Evolutionary conservation across 2,113 vertebrate genomes (phyloP).

Genomic region (Pongo pygmaeus): DNA sequence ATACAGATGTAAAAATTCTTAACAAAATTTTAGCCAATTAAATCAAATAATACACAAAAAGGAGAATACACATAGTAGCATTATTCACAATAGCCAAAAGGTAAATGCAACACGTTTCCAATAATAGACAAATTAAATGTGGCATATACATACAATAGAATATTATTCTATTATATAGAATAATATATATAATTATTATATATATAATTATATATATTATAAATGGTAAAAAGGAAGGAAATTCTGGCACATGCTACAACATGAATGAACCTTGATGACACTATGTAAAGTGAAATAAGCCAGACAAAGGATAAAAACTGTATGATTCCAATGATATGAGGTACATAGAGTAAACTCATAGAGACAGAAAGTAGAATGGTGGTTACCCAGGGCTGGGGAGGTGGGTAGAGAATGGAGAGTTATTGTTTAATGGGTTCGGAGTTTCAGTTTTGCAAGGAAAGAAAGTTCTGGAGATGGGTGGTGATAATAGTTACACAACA

Average conservation of each 20-base stretch:
- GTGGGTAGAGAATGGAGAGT: not conserved
- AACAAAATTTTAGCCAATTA: not conserved
- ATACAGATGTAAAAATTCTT: not conserved
- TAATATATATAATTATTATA: too few species aligned
- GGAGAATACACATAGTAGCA: not conserved
- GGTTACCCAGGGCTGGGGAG: not conserved
- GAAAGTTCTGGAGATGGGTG: not conserved
- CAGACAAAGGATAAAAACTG: not conserved
- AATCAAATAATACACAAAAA: not conserved
- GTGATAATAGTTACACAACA: not conserved
- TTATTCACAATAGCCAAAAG: not conserved
- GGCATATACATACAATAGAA: not conserved
- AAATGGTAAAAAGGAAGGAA: not conserved
- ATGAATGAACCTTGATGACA: not conserved
- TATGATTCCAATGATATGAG: not conserved
- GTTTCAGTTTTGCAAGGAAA: not conserved
- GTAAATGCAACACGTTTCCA: not conserved
- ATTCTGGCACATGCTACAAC: not conserved
- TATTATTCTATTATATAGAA: not conserved
- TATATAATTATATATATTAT: too few species aligned
- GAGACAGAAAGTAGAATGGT: not conserved
- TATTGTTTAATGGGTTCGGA: not conserved
- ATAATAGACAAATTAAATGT: not conserved
- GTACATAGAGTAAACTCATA: not conserved
- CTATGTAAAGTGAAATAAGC: not conserved